A percentile compares a stretch with the other conserved stretches of the same genome.
These are phyloP conservation scores for Synanthedon myopaeformis DNA, from an alignment of 2,888 invertebrate genomes.

Conservation along the genomic window DNA sequence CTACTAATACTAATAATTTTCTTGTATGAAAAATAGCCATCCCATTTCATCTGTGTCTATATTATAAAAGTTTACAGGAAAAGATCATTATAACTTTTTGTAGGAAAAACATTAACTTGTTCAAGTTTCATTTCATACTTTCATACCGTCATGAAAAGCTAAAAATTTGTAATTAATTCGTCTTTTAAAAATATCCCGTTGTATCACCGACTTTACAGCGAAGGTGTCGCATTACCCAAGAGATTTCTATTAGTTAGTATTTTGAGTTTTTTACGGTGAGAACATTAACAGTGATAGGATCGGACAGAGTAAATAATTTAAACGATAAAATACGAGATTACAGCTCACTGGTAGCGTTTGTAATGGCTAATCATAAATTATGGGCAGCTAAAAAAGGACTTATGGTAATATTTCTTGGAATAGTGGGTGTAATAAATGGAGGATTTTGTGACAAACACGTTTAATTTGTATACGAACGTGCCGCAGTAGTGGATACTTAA, in stretches of 20 bases:
- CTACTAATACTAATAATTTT: too few species aligned
- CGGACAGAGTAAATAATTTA: conserved; percentile 30
- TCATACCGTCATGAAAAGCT: too few species aligned
- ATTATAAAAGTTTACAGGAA: too few species aligned
- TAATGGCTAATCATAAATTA: neutral
- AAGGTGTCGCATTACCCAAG: conserved; percentile 55
- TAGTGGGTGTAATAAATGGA: neutral
- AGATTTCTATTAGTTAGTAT: conserved; percentile 38
- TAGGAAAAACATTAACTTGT: too few species aligned
- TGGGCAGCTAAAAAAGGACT: neutral
- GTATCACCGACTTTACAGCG: conserved; percentile 13
- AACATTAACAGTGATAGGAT: conserved; percentile 45
- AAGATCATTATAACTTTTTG: too few species aligned
- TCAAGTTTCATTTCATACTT: too few species aligned
- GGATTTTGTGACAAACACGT: too few species aligned
- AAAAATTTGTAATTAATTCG: too few species aligned
- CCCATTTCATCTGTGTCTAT: too few species aligned
- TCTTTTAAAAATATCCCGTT: conserved; percentile 5
- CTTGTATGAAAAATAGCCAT: too few species aligned
- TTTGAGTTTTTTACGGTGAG: conserved; percentile 43
- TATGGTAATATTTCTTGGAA: neutral
- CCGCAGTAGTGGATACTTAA: too few species aligned
- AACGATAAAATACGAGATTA: conserved; percentile 25
- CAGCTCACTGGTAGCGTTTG: neutral
- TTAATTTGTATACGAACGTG: too few species aligned